These are phyloP conservation scores for Mirza zaza DNA, from an alignment of 2,113 vertebrate genomes.

Conservation along the genomic window DNA sequence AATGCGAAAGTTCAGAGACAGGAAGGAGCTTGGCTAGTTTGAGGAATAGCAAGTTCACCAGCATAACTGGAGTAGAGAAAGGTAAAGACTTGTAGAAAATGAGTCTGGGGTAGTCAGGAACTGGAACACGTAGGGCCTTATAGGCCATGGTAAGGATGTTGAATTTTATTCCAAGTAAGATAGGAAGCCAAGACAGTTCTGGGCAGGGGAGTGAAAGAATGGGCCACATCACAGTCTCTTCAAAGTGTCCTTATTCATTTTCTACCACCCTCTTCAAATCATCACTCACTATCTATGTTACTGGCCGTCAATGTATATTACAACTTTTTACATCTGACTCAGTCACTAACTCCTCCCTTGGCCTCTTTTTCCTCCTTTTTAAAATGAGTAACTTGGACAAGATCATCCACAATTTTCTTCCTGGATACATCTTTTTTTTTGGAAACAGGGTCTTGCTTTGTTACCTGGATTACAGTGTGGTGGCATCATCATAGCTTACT, in stretches of 20 bases:
- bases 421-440: background rate
- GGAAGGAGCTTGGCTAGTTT: too few relatives aligned
- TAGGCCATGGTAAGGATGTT: background rate
- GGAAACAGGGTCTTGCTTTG: too few relatives aligned
- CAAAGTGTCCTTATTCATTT: background rate
- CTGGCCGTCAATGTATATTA: background rate
- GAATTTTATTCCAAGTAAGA: background rate
- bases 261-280: background rate
- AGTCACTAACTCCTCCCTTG: background rate
- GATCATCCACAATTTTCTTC: background rate
- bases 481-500: too few relatives aligned
- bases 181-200: background rate
- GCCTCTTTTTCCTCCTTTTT: background rate
- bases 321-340: background rate
- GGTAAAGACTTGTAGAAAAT: background rate
- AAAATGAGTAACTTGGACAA: background rate
- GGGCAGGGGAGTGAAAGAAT: background rate
- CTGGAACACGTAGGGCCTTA: background rate
- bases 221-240: too few relatives aligned
- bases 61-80: background rate
- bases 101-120: background rate
- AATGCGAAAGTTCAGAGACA: background rate
- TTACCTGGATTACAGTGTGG: too few relatives aligned
- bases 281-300: background rate
- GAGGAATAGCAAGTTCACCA: background rate